Percentiles rank a stretch among this genome's conserved stretches.
These are phyloP conservation scores for Rhagoletis zephyria DNA, from an alignment of 1,140 invertebrate species.

Conservation along the genomic window DNA sequence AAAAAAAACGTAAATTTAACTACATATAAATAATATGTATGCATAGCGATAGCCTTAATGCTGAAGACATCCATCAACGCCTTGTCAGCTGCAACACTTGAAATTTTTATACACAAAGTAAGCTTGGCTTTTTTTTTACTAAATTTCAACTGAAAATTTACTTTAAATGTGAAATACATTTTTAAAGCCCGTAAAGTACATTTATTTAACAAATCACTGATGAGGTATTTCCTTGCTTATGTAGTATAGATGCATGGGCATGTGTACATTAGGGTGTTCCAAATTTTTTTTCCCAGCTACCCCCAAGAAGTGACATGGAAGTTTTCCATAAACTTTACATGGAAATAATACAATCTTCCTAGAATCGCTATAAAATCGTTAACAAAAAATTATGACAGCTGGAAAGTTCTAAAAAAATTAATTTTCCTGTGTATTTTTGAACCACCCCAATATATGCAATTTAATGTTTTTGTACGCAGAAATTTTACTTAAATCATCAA, in stretches of 20 bases:
- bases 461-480: too few species aligned
- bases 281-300: too few species aligned
- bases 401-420: too few species aligned
- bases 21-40: not conserved
- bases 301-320: too few species aligned
- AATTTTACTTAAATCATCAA: not conserved
- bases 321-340: too few species aligned
- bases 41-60: not conserved
- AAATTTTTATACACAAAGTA: constrained; percentile 1
- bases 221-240: not conserved
- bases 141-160: not conserved
- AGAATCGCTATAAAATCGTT: too few species aligned
- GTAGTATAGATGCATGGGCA: not conserved
- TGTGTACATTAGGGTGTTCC: too few species aligned
- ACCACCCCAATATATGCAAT: too few species aligned
- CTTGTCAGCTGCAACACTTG: constrained; percentile 30
- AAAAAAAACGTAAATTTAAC: not conserved
- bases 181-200: not conserved
- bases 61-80: constrained; percentile 32
- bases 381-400: too few species aligned
- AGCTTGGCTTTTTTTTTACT: not conserved
- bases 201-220: not conserved
- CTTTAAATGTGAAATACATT: not conserved
- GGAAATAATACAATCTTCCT: too few species aligned
- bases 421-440: too few species aligned